These are phyloP conservation scores for Lepilemur septentrionalis DNA, from an alignment of 2,797 vertebrate genomes.

Conservation along the genomic window DNA sequence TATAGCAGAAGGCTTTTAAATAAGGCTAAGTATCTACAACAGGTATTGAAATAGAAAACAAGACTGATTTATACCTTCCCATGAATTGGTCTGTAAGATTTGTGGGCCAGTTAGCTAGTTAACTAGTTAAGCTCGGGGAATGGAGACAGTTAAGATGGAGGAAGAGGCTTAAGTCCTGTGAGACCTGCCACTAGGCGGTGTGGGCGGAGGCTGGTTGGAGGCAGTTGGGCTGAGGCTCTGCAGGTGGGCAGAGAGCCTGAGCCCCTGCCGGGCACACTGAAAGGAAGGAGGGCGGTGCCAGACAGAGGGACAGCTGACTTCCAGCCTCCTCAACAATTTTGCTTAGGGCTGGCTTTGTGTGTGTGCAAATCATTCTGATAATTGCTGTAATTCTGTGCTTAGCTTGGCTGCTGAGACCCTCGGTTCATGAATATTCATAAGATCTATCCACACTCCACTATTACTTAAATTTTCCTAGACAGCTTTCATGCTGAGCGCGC, in stretches of 20 bases:
- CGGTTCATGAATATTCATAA: constrained; percentile 73
- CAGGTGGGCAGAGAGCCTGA: neutral
- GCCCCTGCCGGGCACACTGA: neutral
- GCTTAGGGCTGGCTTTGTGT: constrained; percentile 63
- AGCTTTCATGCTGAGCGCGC: constrained; percentile 56
- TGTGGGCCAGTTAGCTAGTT: neutral
- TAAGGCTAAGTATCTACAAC: neutral
- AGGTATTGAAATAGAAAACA: neutral
- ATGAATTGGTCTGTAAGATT: too few relatives aligned
- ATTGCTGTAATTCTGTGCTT: constrained; percentile 75
- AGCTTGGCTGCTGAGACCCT: constrained; percentile 64
- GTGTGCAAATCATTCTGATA: constrained; percentile 72
- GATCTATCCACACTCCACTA: constrained; percentile 53
- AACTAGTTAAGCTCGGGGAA: neutral
- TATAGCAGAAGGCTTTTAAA: neutral
- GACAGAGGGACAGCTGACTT: constrained; percentile 41
- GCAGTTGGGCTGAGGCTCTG: neutral
- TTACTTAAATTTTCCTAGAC: constrained; percentile 71
- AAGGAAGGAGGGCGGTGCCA: constrained; percentile 23
- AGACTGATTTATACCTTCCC: neutral
- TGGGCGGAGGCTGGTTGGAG: neutral
- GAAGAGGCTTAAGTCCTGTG: neutral
- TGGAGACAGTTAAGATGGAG: neutral
- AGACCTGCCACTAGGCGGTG: neutral
- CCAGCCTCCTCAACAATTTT: constrained; percentile 42